Base-by-base conservation (phyloP, 2,888 invertebrate genomes). In the Therioaphis trifolii region DNA sequence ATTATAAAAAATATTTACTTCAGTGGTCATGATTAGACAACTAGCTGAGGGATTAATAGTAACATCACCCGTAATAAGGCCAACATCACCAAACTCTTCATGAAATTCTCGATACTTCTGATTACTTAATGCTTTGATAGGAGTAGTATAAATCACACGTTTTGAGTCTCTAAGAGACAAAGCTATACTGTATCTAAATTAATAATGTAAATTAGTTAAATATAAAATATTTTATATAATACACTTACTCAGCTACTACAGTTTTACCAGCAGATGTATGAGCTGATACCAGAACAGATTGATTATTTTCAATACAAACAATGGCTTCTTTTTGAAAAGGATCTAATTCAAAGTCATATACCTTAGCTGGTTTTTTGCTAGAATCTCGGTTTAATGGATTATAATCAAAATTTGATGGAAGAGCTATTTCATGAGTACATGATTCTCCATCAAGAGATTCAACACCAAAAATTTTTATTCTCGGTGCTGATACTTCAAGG, bases 181-280 rank as follows among this genome's bases (percentile, higher is more conserved):
- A 0, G 99, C 99, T 88, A 99, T 96, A 0, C 98, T 96, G 91
- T 98, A 97, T 89, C 94, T 94, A 68, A 78, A 85, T 68, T 55
- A 72, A 40, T 35, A 52, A 40, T 52, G 21, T 15, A 43, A 29
- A 46, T 40, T 63, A 43, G 15, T 63, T 77, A 40, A 1, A 69
- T 61, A 27, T 61, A 12, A 58, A 35, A 55, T 71, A 58, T 46
- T 43, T n/a, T 27, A 35, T 35, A 35, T 35, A 5, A 35, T 68
- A 29, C 77, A 91, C 95, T 92, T 91, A 98, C 95, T 99, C 97
- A 5, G 99, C 99, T 11, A 98, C 98, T 3, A 99, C 99, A 84
- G 99, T 99, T 92, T 99, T 99, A 77, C 99, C 99, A 69, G 99
- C 99, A 4, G 99, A 99, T 0, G 99, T 99, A 88, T 99, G 99